phyloP scores from a whole-genome alignment of 2,797 vertebrate genomes.

The Sus cebifrons region DNA sequence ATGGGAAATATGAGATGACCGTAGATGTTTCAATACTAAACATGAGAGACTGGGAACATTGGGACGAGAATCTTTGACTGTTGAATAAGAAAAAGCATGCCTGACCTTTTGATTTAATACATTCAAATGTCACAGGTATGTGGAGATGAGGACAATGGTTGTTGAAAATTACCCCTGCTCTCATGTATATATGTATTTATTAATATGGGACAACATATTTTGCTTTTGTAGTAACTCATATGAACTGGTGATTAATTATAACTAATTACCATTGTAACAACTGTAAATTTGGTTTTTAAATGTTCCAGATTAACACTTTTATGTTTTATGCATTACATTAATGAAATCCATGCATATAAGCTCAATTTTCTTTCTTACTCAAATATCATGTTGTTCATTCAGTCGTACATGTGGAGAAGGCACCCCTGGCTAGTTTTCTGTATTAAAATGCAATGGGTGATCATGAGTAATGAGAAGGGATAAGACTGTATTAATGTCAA shows the following conservation, averaged over 20 bases:
- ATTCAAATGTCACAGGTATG: neutral
- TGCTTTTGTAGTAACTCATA: neutral
- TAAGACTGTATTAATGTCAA: neutral
- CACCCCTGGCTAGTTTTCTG: neutral
- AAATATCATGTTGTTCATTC: neutral
- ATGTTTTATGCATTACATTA: slow-evolving; percentile 5
- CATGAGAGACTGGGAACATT: neutral
- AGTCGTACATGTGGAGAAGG: neutral
- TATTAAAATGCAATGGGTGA: neutral
- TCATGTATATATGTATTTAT: neutral
- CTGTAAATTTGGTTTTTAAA: slow-evolving; percentile 36
- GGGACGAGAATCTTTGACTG: neutral
- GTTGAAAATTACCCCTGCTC: neutral
- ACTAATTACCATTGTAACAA: neutral
- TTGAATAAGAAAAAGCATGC: neutral
- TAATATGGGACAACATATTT: neutral
- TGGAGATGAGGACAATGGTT: neutral
- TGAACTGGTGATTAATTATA: slow-evolving; percentile 37
- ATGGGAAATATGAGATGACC: neutral
- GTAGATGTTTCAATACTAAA: neutral
- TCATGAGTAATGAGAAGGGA: neutral
- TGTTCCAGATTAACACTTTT: neutral
- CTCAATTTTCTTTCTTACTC: slow-evolving; percentile 15
- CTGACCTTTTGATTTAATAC: neutral
- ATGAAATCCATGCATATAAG: neutral